Evolutionary conservation across 2,113 vertebrate genomes (phyloP).

Genomic region (Alethe diademata): DNA sequence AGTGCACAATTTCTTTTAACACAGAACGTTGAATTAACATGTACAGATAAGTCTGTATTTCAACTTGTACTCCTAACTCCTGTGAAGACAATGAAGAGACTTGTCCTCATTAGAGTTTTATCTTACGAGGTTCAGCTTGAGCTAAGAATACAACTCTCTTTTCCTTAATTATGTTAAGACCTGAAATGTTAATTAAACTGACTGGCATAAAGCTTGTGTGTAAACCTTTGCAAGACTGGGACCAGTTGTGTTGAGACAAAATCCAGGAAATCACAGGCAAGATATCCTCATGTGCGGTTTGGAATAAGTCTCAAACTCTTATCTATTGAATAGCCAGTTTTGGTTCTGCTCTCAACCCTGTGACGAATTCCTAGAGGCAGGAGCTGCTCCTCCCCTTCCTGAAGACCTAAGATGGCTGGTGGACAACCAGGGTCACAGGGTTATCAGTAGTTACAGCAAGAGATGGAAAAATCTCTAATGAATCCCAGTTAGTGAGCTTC

Average conservation of each 20-base stretch:
- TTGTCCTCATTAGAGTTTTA: neutral
- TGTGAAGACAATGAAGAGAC: neutral
- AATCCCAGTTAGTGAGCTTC: neutral
- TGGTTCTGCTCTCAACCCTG: neutral
- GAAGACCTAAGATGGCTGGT: neutral
- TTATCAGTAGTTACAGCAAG: neutral
- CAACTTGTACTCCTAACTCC: neutral
- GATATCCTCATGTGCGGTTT: neutral
- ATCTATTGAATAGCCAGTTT: neutral
- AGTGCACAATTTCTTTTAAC: neutral
- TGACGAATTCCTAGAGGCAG: neutral
- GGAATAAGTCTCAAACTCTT: neutral
- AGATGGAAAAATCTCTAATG: neutral
- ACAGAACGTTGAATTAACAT: neutral
- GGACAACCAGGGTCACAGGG: neutral
- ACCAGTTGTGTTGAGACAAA: neutral
- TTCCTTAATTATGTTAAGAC: neutral
- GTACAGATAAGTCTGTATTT: neutral
- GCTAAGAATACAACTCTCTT: neutral
- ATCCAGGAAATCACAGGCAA: neutral
- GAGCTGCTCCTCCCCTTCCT: neutral
- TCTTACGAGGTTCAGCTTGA: neutral
- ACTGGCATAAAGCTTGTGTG: neutral
- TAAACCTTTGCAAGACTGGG: neutral
- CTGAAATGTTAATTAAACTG: neutral